A percentile compares a stretch with the other conserved stretches of the same genome.
Conservation (phyloP, 2,113 vertebrate species). For the Hypanus sabinus region DNA sequence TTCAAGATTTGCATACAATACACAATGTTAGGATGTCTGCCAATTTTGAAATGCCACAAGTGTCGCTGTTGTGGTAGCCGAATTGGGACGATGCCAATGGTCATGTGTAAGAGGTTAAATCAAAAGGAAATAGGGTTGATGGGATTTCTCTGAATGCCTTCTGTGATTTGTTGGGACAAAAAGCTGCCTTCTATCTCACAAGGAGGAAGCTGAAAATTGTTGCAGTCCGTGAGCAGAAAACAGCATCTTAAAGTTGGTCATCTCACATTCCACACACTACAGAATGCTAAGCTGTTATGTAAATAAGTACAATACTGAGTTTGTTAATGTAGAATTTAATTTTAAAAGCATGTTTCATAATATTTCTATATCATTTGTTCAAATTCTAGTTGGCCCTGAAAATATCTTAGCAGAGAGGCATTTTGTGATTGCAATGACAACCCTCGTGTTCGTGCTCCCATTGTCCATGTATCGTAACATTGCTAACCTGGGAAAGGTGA, state of each 20-base stretch:
- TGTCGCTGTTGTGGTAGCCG: no score
- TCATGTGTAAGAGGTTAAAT: no score
- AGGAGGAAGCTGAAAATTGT: neutral
- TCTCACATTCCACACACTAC: neutral
- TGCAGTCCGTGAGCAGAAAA: neutral
- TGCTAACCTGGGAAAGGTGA: constrained; percentile 83
- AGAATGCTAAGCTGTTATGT: neutral
- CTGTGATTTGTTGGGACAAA: no score
- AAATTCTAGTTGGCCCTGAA: constrained; percentile 67
- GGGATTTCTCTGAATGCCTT: no score
- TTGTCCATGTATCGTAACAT: constrained; percentile 79
- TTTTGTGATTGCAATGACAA: constrained; percentile 75
- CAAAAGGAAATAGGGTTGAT: no score
- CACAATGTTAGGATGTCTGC: no score
- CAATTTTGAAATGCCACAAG: no score
- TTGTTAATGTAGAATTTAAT: neutral
- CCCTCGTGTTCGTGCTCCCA: constrained; percentile 71
- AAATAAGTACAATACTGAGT: neutral
- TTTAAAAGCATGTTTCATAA: constrained; percentile 29
- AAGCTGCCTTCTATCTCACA: neutral
- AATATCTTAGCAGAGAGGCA: constrained; percentile 68
- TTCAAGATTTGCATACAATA: neutral
- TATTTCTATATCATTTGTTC: constrained; percentile 39
- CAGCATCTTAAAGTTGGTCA: neutral
- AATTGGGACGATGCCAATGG: no score